Conservation (phyloP, 2,113 vertebrate genomes). For the Bettongia penicillata region DNA sequence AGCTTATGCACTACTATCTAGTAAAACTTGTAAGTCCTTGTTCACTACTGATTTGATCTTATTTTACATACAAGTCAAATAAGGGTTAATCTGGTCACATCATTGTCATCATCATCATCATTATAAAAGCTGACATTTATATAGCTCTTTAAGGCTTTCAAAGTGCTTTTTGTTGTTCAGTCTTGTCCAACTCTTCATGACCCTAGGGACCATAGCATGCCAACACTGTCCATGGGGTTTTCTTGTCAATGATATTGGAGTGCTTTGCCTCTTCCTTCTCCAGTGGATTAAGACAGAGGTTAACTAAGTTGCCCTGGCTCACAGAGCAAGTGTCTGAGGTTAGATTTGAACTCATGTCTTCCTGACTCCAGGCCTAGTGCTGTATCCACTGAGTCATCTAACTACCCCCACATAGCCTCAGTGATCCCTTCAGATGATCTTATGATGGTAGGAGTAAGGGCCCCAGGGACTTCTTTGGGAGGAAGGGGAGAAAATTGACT, state of each 20-base stretch:
- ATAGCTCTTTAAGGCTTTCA: background rate
- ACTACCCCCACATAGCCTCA: background rate
- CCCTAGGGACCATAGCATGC: background rate
- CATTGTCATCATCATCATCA: background rate
- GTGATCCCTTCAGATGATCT: background rate
- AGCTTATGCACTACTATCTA: constrained; percentile 25
- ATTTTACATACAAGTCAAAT: constrained; percentile 59
- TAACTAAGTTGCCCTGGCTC: background rate
- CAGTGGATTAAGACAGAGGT: background rate
- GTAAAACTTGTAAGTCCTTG: constrained; percentile 26
- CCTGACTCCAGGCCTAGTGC: background rate
- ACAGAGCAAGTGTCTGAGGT: background rate
- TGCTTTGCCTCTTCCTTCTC: background rate
- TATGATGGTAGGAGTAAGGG: background rate
- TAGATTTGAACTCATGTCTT: background rate
- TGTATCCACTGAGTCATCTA: background rate
- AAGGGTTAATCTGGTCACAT: constrained; percentile 39
- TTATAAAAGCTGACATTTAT: background rate
- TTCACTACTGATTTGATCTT: constrained; percentile 55
- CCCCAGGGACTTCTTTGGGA: background rate
- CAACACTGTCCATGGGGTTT: background rate
- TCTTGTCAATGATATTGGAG: background rate
- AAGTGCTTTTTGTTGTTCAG: background rate
- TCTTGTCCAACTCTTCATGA: background rate
- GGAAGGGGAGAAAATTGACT: background rate